Conservation (phyloP, 2,888 invertebrate species). For the Agrochola litura region DNA sequence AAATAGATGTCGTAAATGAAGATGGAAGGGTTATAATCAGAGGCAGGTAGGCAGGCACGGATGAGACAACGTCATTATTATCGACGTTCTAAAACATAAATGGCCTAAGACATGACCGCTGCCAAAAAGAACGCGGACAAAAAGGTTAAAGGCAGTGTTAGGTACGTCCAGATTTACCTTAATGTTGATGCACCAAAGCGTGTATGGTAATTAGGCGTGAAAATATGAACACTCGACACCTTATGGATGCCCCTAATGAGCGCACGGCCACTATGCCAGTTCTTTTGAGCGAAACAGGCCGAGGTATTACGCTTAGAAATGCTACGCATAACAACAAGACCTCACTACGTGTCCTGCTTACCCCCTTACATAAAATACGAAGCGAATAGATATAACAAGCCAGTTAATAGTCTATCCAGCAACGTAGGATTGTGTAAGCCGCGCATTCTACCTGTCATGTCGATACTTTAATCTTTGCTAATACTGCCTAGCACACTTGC, state of each 20-base stretch:
- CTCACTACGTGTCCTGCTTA: conserved; percentile 42
- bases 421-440: conserved; percentile 50
- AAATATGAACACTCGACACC: not conserved
- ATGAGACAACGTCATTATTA: not conserved
- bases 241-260: conserved; percentile 25
- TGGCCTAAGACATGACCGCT: not conserved
- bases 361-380: conserved; percentile 19
- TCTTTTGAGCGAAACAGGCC: conserved; percentile 19
- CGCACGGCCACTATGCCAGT: conserved; percentile 14
- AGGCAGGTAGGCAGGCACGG: not conserved
- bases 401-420: conserved; percentile 50
- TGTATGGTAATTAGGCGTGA: not conserved
- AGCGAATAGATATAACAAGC: conserved; percentile 41
- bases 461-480: conserved; percentile 61
- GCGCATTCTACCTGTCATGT: conserved; percentile 50
- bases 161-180: not conserved
- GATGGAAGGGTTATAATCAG: conserved; percentile 1
- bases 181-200: conserved; percentile 3
- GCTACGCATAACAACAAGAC: conserved; percentile 50
- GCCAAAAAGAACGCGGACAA: not conserved
- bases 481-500: conserved; percentile 45
- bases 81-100: not conserved
- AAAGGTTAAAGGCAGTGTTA: not conserved
- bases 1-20: conserved; percentile 21
- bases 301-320: conserved; percentile 22